phyloP scores from a whole-genome alignment of 2,888 invertebrate genomes.

The Noctua pronuba region DNA sequence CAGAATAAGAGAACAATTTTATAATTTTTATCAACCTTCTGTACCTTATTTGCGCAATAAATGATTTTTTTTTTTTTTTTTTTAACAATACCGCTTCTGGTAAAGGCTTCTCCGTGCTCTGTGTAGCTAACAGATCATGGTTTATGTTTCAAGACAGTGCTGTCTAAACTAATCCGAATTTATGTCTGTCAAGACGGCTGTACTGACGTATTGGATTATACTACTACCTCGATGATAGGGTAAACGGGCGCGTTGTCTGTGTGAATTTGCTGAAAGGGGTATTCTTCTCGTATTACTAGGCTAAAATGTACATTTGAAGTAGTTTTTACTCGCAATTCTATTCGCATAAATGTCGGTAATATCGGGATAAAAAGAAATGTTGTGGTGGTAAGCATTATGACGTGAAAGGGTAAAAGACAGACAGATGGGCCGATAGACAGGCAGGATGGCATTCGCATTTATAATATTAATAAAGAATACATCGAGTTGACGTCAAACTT shows the following conservation, averaged over 20 bases:
- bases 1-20: no score
- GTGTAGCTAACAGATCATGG: background rate
- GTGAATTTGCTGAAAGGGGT: slow-evolving; percentile 12
- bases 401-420: background rate
- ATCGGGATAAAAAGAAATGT: background rate
- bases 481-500: background rate
- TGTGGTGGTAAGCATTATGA: background rate
- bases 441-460: background rate
- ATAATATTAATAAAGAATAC: background rate
- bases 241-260: background rate
- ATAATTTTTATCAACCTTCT: no score
- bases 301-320: background rate
- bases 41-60: no score
- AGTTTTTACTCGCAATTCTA: background rate
- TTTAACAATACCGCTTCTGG: background rate
- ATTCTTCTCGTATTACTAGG: slow-evolving; percentile 1
- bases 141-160: background rate
- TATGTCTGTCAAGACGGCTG: background rate
- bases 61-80: no score
- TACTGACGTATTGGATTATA: slow-evolving; percentile 9
- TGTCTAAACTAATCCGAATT: slow-evolving; percentile 9
- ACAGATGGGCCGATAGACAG: background rate
- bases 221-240: background rate
- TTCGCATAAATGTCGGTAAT: background rate
- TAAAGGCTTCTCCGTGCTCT: background rate